Percentiles rank a stretch among this genome's conserved stretches.
These are phyloP conservation scores for Embiotoca jacksoni DNA, from an alignment of 2,113 vertebrate species.

Conservation along the genomic window DNA sequence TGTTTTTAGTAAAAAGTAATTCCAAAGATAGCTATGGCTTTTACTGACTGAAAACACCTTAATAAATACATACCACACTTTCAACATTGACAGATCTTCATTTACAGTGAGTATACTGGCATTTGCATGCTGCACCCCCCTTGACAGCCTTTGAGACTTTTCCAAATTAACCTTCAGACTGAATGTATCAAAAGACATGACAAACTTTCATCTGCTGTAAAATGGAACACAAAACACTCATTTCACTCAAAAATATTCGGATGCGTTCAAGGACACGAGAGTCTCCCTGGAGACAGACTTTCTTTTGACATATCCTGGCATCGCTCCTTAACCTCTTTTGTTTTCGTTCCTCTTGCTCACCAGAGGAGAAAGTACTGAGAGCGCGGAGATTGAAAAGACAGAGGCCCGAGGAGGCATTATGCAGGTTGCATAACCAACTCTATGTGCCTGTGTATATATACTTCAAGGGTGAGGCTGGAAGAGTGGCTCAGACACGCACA, in stretches of 20 bases:
- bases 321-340: background rate
- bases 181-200: background rate
- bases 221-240: slow-evolving; percentile 1
- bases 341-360: slow-evolving; percentile 43
- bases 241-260: background rate
- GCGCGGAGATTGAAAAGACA: background rate
- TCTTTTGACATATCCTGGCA: background rate
- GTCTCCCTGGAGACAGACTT: background rate
- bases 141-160: background rate
- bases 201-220: background rate
- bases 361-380: slow-evolving; percentile 32
- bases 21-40: background rate
- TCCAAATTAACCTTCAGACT: background rate
- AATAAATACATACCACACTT: background rate
- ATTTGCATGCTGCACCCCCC: background rate
- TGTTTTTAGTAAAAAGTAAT: background rate
- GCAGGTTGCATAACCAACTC: slow-evolving; percentile 37
- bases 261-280: background rate
- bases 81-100: background rate
- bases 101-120: background rate
- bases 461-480: slow-evolving; percentile 9
- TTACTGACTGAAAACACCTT: background rate
- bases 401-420: slow-evolving; percentile 21
- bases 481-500: background rate
- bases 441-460: background rate